A percentile compares a stretch with the other conserved stretches of the same genome.
These are phyloP conservation scores for Albula goreensis DNA, from an alignment of 2,113 vertebrate genomes.

Conservation along the genomic window DNA sequence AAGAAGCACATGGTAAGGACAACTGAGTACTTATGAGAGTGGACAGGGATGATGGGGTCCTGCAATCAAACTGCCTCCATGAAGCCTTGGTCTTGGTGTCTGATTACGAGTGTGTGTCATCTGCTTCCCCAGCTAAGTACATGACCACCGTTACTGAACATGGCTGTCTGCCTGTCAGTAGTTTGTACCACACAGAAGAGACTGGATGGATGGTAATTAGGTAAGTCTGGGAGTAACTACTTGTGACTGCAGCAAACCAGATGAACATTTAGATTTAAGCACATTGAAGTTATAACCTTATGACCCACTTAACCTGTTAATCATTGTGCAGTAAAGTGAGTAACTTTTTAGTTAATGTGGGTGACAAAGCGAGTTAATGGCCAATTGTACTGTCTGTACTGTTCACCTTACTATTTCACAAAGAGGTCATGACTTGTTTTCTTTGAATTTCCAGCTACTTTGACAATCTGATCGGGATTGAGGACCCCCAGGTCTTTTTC, in stretches of 20 bases:
- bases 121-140: slow-evolving; percentile 47
- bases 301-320: neutral
- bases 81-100: neutral
- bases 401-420: neutral
- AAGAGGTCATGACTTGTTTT: neutral
- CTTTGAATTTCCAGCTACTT: slow-evolving; percentile 51
- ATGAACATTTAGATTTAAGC: neutral
- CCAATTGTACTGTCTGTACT: neutral
- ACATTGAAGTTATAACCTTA: neutral
- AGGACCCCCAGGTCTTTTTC: slow-evolving; percentile 45
- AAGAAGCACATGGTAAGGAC: slow-evolving; percentile 31
- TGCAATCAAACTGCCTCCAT: neutral
- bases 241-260: neutral
- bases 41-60: neutral
- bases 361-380: too few relatives aligned
- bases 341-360: too few relatives aligned
- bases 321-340: neutral
- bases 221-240: slow-evolving; percentile 41
- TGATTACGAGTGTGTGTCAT: slow-evolving; percentile 5
- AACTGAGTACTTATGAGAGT: neutral
- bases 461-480: slow-evolving; percentile 60
- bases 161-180: slow-evolving; percentile 60
- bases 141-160: slow-evolving; percentile 53
- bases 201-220: slow-evolving; percentile 49
- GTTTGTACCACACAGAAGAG: neutral